Conservation (phyloP, 2,888 invertebrate species). For the Dichetophora obliterata region DNA sequence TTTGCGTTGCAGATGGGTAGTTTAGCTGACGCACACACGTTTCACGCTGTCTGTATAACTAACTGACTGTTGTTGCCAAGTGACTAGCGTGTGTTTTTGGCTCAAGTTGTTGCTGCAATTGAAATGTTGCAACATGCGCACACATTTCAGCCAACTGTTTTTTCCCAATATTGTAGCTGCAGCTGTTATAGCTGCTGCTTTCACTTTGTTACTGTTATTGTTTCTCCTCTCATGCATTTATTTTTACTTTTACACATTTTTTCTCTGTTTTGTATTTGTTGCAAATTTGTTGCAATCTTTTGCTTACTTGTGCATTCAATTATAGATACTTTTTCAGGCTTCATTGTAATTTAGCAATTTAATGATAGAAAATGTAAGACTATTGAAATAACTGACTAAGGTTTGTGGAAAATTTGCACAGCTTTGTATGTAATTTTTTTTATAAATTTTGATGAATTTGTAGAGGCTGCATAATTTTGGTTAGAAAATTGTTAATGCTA, state of each 20-base stretch:
- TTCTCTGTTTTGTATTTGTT: not conserved
- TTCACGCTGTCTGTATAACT: too few relatives aligned
- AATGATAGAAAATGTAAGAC: too few relatives aligned
- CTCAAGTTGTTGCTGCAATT: not conserved
- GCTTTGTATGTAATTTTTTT: not conserved
- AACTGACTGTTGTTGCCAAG: too few relatives aligned
- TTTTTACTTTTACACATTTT: not conserved
- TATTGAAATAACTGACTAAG: too few relatives aligned
- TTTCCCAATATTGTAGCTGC: not conserved
- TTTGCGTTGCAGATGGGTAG: not conserved
- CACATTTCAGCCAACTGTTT: not conserved
- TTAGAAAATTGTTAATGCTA: too few relatives aligned
- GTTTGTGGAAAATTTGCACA: too few relatives aligned
- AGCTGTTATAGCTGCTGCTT: not conserved
- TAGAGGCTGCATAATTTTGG: too few relatives aligned
- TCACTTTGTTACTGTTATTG: slow-evolving; percentile 2
- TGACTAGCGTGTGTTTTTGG: not conserved
- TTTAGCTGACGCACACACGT: not conserved
- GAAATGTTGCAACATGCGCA: slow-evolving; percentile 4
- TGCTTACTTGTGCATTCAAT: not conserved
- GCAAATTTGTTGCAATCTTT: not conserved
- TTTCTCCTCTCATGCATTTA: not conserved
- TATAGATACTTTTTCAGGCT: too few relatives aligned
- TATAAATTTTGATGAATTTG: too few relatives aligned
- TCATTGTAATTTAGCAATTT: too few relatives aligned